Evolutionary conservation across 2,113 vertebrate genomes (phyloP).

Genomic region (Charadrius vociferus): DNA sequence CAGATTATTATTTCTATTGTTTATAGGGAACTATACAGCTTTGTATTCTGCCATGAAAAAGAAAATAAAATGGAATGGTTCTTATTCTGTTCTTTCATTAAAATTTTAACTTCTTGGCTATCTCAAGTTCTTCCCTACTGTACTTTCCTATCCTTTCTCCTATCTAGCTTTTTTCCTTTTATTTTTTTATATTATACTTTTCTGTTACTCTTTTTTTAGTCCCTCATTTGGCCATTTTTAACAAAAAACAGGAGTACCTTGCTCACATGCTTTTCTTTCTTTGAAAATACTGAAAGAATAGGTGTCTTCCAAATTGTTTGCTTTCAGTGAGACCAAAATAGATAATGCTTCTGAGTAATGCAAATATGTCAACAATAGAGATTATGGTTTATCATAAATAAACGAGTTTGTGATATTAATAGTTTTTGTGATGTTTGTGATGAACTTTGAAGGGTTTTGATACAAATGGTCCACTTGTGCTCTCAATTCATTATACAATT

Average conservation of each 20-base stretch:
- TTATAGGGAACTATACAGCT: background rate
- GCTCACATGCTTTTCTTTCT: background rate
- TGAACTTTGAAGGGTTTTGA: background rate
- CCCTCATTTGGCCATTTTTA: background rate
- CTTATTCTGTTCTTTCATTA: background rate
- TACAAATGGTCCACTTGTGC: background rate
- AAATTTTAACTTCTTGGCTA: background rate
- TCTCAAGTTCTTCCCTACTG: background rate
- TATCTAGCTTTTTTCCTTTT: background rate
- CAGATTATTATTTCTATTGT: background rate
- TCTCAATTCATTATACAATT: background rate
- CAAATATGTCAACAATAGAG: background rate
- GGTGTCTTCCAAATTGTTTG: background rate
- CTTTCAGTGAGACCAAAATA: background rate
- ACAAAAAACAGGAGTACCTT: background rate
- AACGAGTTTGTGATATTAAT: background rate
- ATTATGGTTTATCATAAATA: background rate
- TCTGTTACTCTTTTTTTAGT: background rate
- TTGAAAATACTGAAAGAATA: background rate
- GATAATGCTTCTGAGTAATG: background rate
- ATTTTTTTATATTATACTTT: background rate
- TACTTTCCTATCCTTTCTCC: background rate
- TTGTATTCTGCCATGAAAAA: background rate
- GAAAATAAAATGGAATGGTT: background rate
- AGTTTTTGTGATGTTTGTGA: background rate